phyloP scores from a whole-genome alignment of 1,140 invertebrate species.

The roundworm (Caenorhabditis elegans) region DNA sequence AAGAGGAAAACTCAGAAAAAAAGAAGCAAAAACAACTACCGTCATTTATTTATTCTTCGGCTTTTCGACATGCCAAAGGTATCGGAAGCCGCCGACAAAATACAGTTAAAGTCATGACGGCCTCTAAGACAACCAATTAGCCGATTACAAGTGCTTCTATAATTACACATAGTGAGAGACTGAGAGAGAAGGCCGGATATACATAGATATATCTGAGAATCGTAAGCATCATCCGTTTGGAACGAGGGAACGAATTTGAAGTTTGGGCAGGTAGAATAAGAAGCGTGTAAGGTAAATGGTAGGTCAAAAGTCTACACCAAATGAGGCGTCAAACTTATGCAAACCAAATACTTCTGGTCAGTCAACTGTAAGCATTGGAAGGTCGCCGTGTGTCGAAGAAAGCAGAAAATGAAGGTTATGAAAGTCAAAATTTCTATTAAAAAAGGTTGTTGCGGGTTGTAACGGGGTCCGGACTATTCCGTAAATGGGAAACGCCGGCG shows the following conservation, averaged over 20 bases:
- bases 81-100: conserved; percentile 24
- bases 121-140: conserved; percentile 3
- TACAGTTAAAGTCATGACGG: background rate
- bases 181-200: background rate
- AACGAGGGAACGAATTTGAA: background rate
- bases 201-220: background rate
- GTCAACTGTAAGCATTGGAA: conserved; percentile 2
- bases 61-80: conserved; percentile 2
- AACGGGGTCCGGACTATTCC: background rate
- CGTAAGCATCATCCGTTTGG: conserved; percentile 9
- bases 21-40: too few species aligned
- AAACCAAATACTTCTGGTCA: conserved; percentile 18
- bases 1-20: too few species aligned
- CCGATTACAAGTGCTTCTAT: conserved; percentile 14
- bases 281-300: background rate
- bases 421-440: conserved; percentile 5
- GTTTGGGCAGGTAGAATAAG: background rate
- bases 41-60: conserved; percentile 7
- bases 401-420: too few species aligned
- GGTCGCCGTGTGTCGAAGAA: too few species aligned
- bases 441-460: background rate
- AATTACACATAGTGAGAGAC: conserved; percentile 1
- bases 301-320: background rate
- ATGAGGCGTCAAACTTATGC: conserved; percentile 27
- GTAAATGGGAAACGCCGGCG: background rate